Base-by-base conservation (phyloP, 2,888 invertebrate species). In the Taphrorychus bicolor region DNA sequence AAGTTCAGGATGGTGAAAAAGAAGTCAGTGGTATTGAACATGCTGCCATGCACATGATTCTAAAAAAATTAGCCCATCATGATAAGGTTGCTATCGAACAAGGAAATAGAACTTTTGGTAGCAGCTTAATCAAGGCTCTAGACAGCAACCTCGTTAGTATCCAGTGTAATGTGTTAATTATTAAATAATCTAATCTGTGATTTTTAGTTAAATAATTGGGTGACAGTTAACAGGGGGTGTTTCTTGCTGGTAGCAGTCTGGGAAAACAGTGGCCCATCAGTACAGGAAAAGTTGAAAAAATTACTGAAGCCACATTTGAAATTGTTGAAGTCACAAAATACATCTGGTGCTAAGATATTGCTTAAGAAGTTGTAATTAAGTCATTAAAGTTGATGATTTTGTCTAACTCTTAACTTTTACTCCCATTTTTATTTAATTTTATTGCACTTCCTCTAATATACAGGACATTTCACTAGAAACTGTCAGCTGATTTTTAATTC, bases 161-260 rank as follows among this genome's bases (percentile, higher is more conserved):
- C 1, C 5, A 32, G 1, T 32, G 3, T n/a, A n/a, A n/a, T n/a
- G 3, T 32, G 32, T 11, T 11, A 32, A 32, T 9, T 22, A 17
- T 16, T 51, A 17, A 21, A n/a, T 51, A 32, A 16, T 58, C 59
- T 32, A 41, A 21, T 64, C 19, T 60, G 61, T 56, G 61, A n/a
- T 56, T 83, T 85, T 59, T 80, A 90, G 90, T 75, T 91, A 1
- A 79, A 85, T 70, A 76, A 80, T 11, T 93, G 93, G 93, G 79
- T 91, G 58, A 81, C 84, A 51, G 87, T 87, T 45, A 94, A 94
- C 76, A 85, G 94, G 71, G 91, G 90, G 0, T 93, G 92, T 74
- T 94, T 92, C 79, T 83, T 93, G 61, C 80, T 94, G 5, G 81
- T 93, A 1, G 84, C 87, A 57, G 77, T 91, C 17, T 84, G 89